Evolutionary conservation across 2,888 invertebrate genomes (phyloP), one percentile per base, ranked within the genome.

Genomic region (Brachyptera putata): DNA sequence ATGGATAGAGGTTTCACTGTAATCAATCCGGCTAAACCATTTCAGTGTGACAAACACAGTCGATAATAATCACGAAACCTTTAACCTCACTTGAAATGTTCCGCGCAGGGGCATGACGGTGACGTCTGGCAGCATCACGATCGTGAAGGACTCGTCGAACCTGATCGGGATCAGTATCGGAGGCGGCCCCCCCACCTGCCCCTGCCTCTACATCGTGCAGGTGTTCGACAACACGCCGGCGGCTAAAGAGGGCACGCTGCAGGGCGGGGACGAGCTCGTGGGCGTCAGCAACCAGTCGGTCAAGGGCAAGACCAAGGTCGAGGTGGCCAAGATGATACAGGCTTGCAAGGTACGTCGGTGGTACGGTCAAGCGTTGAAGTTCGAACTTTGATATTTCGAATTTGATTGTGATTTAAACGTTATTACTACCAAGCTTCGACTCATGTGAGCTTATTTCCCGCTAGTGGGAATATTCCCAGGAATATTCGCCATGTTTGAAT

Each of bases 311-410:
- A 95, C 95, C 1, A 99, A 99, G 79, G 91, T 94, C 0, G 96
- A 98, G 77, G 99, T 99, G 1, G 99, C 99, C n/a, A 93, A 96
- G 75, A 91, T 98, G 91, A 99, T 99, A 69, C 98, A 99, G 74
- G 81, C 91, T 1, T 86, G 90, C 24, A 87, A 91, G 78, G 90
- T 89, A 21, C 61, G 63, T 36, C 14, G n/a, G n/a, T n/a, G n/a
- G 34, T 34, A 11, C 34, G 9, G 11, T 11, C 7, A 34, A 9
- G 34, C 7, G n/a, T 13, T n/a, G n/a, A n/a, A n/a, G n/a, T n/a
- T n/a, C n/a, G n/a, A n/a, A n/a, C n/a, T n/a, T n/a, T n/a, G n/a
- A n/a, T n/a, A n/a, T n/a, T n/a, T n/a, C n/a, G n/a, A n/a, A n/a
- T n/a, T n/a, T n/a, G n/a, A n/a, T n/a, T n/a, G n/a, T n/a, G n/a